These are phyloP conservation scores for Augochlora pura DNA, from an alignment of 1,140 invertebrate species.

Conservation along the genomic window DNA sequence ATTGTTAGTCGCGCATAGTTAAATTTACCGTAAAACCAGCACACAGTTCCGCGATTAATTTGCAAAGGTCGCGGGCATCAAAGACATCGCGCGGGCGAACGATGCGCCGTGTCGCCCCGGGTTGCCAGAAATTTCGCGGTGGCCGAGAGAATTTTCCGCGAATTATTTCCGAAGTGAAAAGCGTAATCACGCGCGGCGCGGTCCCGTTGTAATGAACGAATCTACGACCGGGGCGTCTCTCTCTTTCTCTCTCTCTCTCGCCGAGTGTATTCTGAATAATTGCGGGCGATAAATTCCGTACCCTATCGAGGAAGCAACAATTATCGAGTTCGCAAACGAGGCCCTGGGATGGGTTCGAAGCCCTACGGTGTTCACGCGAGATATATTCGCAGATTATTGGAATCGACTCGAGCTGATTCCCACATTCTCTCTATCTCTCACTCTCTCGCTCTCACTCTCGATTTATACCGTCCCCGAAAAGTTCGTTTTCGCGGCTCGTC, in stretches of 20 bases:
- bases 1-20: too few relatives aligned
- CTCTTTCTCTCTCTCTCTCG: too few relatives aligned
- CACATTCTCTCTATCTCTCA: too few relatives aligned
- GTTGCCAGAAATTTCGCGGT: too few relatives aligned
- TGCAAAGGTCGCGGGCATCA: too few relatives aligned
- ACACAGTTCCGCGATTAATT: too few relatives aligned
- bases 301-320: constrained; percentile 33
- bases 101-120: too few relatives aligned
- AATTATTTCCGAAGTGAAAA: neutral
- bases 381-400: constrained; percentile 54
- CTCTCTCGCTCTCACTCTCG: too few relatives aligned
- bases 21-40: too few relatives aligned
- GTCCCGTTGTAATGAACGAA: neutral
- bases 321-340: constrained; percentile 44
- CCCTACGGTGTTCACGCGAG: constrained; percentile 14
- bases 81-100: too few relatives aligned
- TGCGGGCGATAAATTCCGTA: constrained; percentile 17
- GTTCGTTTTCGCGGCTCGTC: neutral
- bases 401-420: constrained; percentile 12
- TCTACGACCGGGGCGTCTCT: neutral
- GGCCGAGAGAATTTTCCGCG: too few relatives aligned
- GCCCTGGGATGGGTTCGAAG: constrained; percentile 26
- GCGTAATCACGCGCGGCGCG: neutral
- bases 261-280: neutral
- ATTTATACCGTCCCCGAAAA: constrained; percentile 41